Evolutionary conservation across 1,140 invertebrate species (phyloP), one percentile per base, ranked within the genome.

Genomic region (Rhopalosiphum maidis): DNA sequence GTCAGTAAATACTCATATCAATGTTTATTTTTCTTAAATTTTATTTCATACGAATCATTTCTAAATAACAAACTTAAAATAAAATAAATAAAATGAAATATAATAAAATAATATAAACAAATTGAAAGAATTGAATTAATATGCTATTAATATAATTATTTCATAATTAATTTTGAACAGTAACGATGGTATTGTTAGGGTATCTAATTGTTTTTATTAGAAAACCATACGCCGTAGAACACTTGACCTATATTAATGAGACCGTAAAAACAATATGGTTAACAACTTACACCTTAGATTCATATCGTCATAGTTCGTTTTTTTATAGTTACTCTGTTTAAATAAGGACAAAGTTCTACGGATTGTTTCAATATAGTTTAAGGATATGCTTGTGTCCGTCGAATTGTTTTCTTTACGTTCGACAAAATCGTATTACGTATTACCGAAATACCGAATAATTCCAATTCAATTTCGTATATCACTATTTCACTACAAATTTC

Each of bases 161-260:
- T n/a, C 1, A 35, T 51, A 88, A 51, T 51, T 23, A 51, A 88
- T 88, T 46, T 88, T 51, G 30, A 88, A 51, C 21, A 8, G 35
- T 51, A n/a, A 35, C 48, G 37, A 85, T 85, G 30, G 23, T 25
- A 43, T 86, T 86, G 41, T 41, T 25, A 85, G 37, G 37, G 23
- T 48, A 51, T n/a, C 86, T 23, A 88, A 91, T 43, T 82, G 90
- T 43, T 91, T 82, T 91, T 43, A 60, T 77, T 91, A n/a, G 60
- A 43, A 77, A 48, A 43, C 90, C 90, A 35, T 82, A 48, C 30
- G 7, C n/a, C 43, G 60, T 91, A 8, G 22, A 77, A 48, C 21
- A 22, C 41, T 82, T 77, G 60, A 82, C 43, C 90, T n/a, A 43
- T 91, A 82, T 91, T 48, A 91, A 48, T 51, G 30, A 15, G 22